Evolutionary conservation across 2,888 invertebrate genomes (phyloP).

Genomic region (Nemotelus pantherinus): DNA sequence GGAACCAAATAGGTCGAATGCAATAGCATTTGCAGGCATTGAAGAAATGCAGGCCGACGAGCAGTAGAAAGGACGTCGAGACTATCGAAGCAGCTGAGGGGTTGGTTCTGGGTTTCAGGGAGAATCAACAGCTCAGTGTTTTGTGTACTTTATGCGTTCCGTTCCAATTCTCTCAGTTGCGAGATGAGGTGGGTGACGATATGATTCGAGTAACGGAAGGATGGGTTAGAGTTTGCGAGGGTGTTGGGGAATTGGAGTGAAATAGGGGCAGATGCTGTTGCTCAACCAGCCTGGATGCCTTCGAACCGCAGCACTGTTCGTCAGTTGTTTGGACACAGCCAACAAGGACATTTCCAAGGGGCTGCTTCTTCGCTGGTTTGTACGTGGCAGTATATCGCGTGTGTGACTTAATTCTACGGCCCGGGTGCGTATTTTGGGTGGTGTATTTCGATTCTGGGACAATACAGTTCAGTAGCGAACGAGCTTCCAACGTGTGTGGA

Average conservation of each 20-base stretch:
- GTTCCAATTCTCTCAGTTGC: neutral
- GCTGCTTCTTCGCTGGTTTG: conserved; percentile 4
- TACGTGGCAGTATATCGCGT: conserved; percentile 8
- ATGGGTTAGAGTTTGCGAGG: neutral
- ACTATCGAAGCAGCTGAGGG: neutral
- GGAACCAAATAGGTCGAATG: conserved; percentile 7
- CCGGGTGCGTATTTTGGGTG: conserved; percentile 4
- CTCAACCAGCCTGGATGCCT: conserved; percentile 26
- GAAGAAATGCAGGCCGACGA: neutral
- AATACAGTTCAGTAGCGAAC: conserved; percentile 15
- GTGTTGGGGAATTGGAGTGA: neutral
- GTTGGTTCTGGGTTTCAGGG: conserved; percentile 4
- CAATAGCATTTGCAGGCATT: neutral
- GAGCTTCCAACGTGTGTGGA: conserved; percentile 25
- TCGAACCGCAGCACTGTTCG: conserved; percentile 26
- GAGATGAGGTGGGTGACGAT: neutral
- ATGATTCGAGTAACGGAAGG: neutral
- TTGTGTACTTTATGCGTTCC: conserved; percentile 39
- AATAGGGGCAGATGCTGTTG: conserved; percentile 31
- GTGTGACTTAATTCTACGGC: conserved; percentile 29
- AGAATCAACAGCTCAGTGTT: conserved; percentile 41
- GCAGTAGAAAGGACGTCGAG: neutral
- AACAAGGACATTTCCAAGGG: conserved; percentile 18
- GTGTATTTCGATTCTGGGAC: conserved; percentile 11
- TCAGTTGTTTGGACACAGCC: conserved; percentile 39